Evolutionary conservation across 2,888 invertebrate genomes (phyloP).

Genomic region (Dusona sp.): DNA sequence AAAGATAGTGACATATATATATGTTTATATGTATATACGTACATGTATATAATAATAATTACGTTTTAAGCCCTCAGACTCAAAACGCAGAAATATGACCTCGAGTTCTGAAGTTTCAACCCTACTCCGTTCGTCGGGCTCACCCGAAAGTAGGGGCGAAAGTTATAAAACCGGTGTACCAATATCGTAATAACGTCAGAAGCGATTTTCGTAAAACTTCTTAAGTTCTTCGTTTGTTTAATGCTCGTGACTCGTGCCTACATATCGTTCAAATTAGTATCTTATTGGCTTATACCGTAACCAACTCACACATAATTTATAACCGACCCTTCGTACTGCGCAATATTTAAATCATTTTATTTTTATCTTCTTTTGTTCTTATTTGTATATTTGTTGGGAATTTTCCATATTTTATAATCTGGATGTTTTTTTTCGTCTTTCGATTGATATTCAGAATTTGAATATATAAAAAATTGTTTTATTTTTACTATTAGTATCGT

Average conservation of each 20-base stretch:
- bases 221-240: conserved; percentile 5
- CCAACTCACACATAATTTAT: conserved; percentile 11
- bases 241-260: not conserved
- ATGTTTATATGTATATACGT: not conserved
- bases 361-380: not conserved
- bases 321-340: not conserved
- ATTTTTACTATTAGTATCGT: not conserved
- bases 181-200: conserved; percentile 19
- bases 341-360: not conserved
- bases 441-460: not conserved
- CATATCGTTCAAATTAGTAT: conserved; percentile 16
- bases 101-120: conserved; percentile 51
- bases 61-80: conserved; percentile 18
- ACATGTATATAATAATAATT: conserved; percentile 13
- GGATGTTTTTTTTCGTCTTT: not conserved
- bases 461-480: not conserved
- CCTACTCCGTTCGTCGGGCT: not conserved
- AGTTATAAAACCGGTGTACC: conserved; percentile 11
- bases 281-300: conserved; percentile 40
- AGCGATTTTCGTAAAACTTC: conserved; percentile 34
- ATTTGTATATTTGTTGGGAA: not conserved
- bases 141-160: not conserved
- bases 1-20: not conserved
- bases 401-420: not conserved
- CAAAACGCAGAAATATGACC: conserved; percentile 46